Base-by-base conservation (phyloP, 2,888 invertebrate species). In the Dicranocentrus wangi region DNA sequence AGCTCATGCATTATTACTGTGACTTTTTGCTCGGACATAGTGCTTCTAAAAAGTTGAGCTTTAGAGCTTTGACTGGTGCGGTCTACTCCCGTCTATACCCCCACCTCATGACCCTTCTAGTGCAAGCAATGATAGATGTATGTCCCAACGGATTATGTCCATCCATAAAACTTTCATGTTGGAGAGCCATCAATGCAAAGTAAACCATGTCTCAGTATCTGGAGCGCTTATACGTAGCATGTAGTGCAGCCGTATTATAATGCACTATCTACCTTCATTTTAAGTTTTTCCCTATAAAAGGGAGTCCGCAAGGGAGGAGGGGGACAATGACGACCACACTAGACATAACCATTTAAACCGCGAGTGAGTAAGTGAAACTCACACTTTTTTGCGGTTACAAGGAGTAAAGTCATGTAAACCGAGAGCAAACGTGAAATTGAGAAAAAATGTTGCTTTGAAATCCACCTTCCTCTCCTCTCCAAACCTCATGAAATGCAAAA, bases 161-260 rank as follows among this genome's bases (percentile, higher is more conserved):
- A 72, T 53, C 63, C 61, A 72, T 61, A 72, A 72, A 63, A 61
- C n/a, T 51, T 72, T 51, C 51, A 72, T 72, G 72, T 23, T 47
- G n/a, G 21, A 47, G 17, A 47, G 51, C 51, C 63, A 61, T 61
- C 60, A 71, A 61, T 47, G 25, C 32, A 32, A 32, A 47, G 47
- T n/a, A n/a, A 47, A n/a, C n/a, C n/a, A 10, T 47, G 47, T 47
- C 47, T 47, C 10, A 2, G 15, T 15, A 47, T n/a, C 5, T 10
- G 47, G 13, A 47, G n/a, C n/a, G n/a, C n/a, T 10, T n/a, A 47
- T 32, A 32, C 32, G 5, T 3, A 32, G 3, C 10, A 32, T 32
- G 10, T 7, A 7, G 32, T 32, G 32, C n/a, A n/a, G n/a, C n/a
- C 39, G 8, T 39, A 39, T 13, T 17, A 47, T 47, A 47, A 47